A percentile compares a stretch with the other conserved stretches of the same genome.
phyloP scores from a whole-genome alignment of 2,888 invertebrate species.

The Ichneumoninae sp. region DNA sequence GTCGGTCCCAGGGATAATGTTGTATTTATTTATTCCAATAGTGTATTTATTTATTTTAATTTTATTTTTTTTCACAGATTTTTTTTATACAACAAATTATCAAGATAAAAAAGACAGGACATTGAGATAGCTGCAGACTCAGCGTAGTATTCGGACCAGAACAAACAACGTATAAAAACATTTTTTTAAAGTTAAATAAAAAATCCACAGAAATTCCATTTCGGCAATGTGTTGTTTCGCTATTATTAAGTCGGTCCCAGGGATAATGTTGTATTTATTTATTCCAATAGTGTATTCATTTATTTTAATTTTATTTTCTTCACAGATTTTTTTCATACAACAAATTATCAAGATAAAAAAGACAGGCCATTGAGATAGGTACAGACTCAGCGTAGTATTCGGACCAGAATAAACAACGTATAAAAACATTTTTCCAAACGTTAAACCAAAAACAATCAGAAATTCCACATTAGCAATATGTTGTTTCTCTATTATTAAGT shows the following conservation, averaged over 20 bases:
- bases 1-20: neutral
- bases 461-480: neutral
- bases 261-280: neutral
- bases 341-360: neutral
- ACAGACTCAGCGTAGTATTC: neutral
- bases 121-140: neutral
- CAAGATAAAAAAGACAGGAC: neutral
- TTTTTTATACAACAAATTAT: conserved; percentile 22
- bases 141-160: neutral
- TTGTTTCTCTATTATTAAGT: neutral
- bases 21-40: neutral
- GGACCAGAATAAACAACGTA: neutral
- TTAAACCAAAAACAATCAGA: neutral
- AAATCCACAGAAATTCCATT: neutral
- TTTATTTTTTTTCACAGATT: neutral
- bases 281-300: neutral
- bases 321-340: conserved; percentile 19
- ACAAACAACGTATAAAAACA: neutral
- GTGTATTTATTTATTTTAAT: neutral
- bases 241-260: neutral
- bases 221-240: neutral
- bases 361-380: neutral
- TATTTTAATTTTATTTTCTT: neutral
- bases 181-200: neutral
- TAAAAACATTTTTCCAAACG: neutral